Evolutionary conservation across 2,888 invertebrate genomes (phyloP).

Genomic region (Quadroppia sp.): DNA sequence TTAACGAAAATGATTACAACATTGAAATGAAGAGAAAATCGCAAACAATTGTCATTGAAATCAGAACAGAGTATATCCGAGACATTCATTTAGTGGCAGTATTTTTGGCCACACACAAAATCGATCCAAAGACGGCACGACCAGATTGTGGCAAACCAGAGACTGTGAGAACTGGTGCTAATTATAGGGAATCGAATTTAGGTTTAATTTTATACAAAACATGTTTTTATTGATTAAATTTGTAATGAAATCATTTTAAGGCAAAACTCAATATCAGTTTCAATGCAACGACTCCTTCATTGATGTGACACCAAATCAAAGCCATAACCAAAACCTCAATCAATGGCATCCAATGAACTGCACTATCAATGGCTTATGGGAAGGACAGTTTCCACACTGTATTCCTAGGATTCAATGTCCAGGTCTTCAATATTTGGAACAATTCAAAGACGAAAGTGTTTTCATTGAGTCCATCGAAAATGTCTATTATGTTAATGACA

Average conservation of each 20-base stretch:
- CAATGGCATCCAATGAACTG: conserved; percentile 30
- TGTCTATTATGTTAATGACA: conserved; percentile 17
- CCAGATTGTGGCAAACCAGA: conserved; percentile 27
- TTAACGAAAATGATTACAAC: conserved; percentile 8
- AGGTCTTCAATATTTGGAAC: not conserved
- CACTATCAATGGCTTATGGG: conserved; percentile 21
- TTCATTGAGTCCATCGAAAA: conserved; percentile 24
- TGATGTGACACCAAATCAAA: conserved; percentile 21
- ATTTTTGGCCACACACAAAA: conserved; percentile 7
- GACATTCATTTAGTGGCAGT: conserved; percentile 16
- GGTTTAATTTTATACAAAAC: not conserved
- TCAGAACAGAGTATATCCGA: not conserved
- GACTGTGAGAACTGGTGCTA: conserved; percentile 8
- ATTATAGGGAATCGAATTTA: conserved; percentile 1
- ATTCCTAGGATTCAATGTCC: conserved; percentile 3
- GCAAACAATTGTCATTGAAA: not conserved
- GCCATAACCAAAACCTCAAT: not conserved
- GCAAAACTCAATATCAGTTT: conserved; percentile 6
- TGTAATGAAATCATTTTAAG: too few relatives aligned
- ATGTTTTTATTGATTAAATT: too few relatives aligned
- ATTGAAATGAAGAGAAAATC: not conserved
- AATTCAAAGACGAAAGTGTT: conserved; percentile 10
- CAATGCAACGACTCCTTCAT: conserved; percentile 24
- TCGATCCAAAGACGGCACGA: not conserved
- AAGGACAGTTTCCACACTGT: conserved; percentile 8